These are phyloP conservation scores for Oryzias curvinotus DNA, from an alignment of 2,113 vertebrate species.

Conservation along the genomic window DNA sequence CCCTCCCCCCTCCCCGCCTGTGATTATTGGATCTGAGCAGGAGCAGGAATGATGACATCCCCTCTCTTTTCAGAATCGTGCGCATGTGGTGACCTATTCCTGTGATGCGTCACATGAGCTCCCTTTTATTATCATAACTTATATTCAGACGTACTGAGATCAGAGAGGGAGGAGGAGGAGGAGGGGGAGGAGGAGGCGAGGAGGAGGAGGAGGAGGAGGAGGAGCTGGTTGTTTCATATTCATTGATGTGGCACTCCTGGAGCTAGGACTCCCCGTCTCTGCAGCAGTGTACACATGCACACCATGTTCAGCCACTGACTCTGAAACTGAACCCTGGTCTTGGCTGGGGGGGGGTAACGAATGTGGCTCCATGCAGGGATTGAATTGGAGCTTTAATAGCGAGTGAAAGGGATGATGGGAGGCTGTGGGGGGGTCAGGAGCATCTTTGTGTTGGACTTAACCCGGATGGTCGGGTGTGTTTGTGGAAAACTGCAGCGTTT, in stretches of 20 bases:
- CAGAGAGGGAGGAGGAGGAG: constrained; percentile 13
- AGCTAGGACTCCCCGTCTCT: constrained; percentile 30
- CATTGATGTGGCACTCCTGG: constrained; percentile 61
- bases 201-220: constrained; percentile 34
- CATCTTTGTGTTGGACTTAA: too few relatives aligned
- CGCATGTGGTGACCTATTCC: constrained; percentile 21
- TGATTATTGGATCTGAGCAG: constrained; percentile 41
- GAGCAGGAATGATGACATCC: constrained; percentile 25
- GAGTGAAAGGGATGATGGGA: constrained; percentile 18
- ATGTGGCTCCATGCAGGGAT: constrained; percentile 21
- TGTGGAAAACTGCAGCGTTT: too few relatives aligned
- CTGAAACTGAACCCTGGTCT: constrained; percentile 28
- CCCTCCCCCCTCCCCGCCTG: constrained; percentile 2
- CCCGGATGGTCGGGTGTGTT: too few relatives aligned
- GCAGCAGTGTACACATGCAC: constrained; percentile 26
- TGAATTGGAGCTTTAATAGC: constrained; percentile 31
- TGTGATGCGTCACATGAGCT: constrained; percentile 32
- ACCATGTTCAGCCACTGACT: constrained; percentile 52
- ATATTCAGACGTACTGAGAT: constrained; percentile 39
- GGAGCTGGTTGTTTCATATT: constrained; percentile 57
- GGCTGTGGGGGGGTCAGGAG: constrained; percentile 10
- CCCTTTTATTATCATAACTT: constrained; percentile 55
- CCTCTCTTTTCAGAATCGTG: constrained; percentile 25
- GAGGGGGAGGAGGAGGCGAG: constrained; percentile 33
- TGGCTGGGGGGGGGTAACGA: constrained; percentile 14